These are phyloP conservation scores for Helogale parvula DNA, from an alignment of 2,113 vertebrate genomes.

Conservation along the genomic window DNA sequence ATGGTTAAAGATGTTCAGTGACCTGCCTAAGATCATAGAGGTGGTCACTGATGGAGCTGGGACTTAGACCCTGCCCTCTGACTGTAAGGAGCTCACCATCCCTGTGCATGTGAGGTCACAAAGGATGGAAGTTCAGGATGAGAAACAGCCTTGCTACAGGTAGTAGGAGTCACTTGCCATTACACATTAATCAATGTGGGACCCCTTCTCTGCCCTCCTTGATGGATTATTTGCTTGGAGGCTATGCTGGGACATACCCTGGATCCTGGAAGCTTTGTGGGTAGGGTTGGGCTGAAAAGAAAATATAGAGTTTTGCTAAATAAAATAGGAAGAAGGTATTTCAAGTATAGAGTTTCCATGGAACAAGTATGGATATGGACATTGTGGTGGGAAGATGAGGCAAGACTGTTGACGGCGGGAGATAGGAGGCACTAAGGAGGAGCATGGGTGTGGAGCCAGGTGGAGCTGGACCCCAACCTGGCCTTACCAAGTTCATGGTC, in stretches of 20 bases:
- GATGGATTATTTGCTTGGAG: not conserved
- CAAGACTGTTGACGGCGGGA: not conserved
- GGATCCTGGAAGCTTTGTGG: not conserved
- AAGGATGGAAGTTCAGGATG: not conserved
- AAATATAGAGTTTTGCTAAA: not conserved
- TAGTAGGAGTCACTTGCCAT: not conserved
- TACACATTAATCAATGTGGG: not conserved
- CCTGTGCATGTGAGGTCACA: not conserved
- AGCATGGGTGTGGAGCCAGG: not conserved
- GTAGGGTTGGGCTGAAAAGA: not conserved
- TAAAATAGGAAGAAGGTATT: not conserved
- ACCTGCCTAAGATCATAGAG: not conserved
- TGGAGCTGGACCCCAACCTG: not conserved
- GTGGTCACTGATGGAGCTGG: not conserved
- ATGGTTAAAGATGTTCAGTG: not conserved
- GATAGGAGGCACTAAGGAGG: not conserved
- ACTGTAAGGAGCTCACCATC: not conserved
- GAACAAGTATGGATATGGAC: not conserved
- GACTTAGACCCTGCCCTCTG: not conserved
- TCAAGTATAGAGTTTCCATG: not conserved
- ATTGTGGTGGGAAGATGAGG: not conserved
- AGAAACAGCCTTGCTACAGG: not conserved
- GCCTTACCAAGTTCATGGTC: not conserved
- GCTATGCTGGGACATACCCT: not conserved
- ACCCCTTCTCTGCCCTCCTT: not conserved